phyloP scores from a whole-genome alignment of 2,113 vertebrate species.

The Onychostruthus taczanowskii region DNA sequence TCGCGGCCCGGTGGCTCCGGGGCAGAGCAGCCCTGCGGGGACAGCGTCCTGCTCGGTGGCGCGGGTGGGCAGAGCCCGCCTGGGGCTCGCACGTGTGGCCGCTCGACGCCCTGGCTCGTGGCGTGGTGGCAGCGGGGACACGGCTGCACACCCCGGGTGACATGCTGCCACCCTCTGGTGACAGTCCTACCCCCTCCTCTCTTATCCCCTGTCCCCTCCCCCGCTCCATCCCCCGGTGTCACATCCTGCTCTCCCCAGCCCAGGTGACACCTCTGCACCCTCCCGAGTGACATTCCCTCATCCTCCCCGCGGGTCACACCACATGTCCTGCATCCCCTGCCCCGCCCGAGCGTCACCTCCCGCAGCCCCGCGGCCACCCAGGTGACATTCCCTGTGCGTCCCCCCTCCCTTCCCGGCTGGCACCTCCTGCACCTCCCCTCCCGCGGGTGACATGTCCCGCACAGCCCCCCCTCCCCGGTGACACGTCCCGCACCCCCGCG shows the following conservation, averaged over 20 bases:
- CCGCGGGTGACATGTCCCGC: not conserved
- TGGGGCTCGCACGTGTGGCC: not conserved
- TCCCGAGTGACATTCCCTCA: not conserved
- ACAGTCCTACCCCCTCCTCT: not conserved
- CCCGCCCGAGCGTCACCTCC: not conserved
- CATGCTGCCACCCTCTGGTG: not conserved
- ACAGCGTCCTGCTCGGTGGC: not conserved
- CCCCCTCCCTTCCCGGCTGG: not conserved
- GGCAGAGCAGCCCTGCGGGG: not conserved
- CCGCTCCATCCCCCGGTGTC: not conserved
- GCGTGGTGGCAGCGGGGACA: not conserved
- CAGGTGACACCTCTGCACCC: not conserved
- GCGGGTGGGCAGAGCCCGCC: not conserved
- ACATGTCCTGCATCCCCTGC: not conserved
- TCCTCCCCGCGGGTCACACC: not conserved
- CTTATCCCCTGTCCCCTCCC: not conserved
- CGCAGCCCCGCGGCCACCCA: not conserved
- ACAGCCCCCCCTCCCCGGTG: no score
- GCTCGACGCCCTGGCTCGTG: not conserved
- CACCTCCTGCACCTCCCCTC: not conserved
- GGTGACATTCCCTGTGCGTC: not conserved
- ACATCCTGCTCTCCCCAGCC: not conserved
- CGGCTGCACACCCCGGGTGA: not conserved
- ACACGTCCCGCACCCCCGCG: no score
- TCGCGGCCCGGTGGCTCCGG: not conserved